These are phyloP conservation scores for Theristus sp. DNA, from an alignment of 2,888 invertebrate genomes.

Conservation along the genomic window DNA sequence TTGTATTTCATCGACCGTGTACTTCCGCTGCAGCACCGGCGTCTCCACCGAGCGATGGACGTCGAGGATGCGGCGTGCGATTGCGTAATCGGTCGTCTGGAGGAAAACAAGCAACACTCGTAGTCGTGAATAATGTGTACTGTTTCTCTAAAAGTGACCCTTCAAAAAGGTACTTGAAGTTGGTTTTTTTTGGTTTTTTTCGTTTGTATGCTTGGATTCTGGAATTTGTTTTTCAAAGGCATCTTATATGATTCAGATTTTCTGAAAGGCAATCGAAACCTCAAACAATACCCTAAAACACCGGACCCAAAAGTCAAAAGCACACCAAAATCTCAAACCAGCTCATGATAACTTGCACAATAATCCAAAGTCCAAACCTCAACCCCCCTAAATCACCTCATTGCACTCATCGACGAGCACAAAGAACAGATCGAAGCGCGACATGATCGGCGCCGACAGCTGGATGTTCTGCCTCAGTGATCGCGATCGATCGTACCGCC, in stretches of 20 bases:
- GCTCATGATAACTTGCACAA: no score
- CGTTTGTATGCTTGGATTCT: no score
- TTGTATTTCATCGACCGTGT: constrained; percentile 68
- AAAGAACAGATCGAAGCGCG: constrained; percentile 93
- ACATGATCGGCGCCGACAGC: constrained; percentile 91
- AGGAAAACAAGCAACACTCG: constrained; percentile 15
- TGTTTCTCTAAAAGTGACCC: background rate
- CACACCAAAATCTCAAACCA: no score
- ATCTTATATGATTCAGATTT: no score
- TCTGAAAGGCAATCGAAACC: no score
- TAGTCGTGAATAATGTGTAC: background rate
- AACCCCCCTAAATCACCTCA: no score
- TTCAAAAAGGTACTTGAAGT: no score
- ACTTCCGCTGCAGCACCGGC: constrained; percentile 55
- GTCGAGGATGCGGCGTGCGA: constrained; percentile 84
- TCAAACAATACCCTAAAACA: no score
- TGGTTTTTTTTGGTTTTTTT: no score
- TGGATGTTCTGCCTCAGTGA: constrained; percentile 66
- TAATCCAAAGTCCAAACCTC: no score
- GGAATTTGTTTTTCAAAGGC: no score
- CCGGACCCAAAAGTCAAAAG: no score
- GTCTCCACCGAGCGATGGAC: constrained; percentile 51
- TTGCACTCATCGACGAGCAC: constrained; percentile 91
- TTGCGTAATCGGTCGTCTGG: constrained; percentile 76
- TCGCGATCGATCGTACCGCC: constrained; percentile 69